Evolutionary conservation across 2,888 invertebrate species (phyloP), one percentile per base, ranked within the genome.

Genomic region (Acrobeloides nanus): DNA sequence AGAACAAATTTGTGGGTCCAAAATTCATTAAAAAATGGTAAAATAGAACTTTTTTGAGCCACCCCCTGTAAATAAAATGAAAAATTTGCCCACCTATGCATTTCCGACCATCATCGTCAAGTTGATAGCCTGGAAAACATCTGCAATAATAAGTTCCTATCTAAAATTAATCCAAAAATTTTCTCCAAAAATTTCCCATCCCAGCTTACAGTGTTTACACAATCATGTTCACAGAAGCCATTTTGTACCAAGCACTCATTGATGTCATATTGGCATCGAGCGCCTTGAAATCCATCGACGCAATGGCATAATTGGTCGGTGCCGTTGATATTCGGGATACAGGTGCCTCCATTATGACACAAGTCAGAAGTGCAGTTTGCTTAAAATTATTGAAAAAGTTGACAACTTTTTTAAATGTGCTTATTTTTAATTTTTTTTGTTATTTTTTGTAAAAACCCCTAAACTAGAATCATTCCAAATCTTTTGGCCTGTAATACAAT

Each of bases 121-220:
- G 76, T 27, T 85, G 81, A 50, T 83, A 86, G 20, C 87, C 87
- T 1, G 84, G 82, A 56, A 83, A 82, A 75, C 89, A 89, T 69
- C 86, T 85, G 75, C 89, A 89, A 64, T 84, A 83, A 76, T 85
- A 88, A 40, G 85, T 84, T 18, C 87, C 88, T 53, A 83, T 81
- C 1, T n/a, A n/a, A n/a, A n/a, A n/a, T n/a, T n/a, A n/a, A n/a
- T n/a, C n/a, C n/a, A n/a, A n/a, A n/a, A n/a, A n/a, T n/a, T n/a
- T n/a, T n/a, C n/a, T n/a, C n/a, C n/a, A n/a, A n/a, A n/a, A n/a
- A n/a, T n/a, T n/a, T n/a, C n/a, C n/a, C n/a, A n/a, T n/a, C n/a
- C n/a, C n/a, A n/a, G n/a, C n/a, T n/a, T n/a, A n/a, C n/a, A n/a
- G 82, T 83, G 75, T 89, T 88, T 62, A 85, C 81, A 69, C 89